A percentile compares a stretch with the other conserved stretches of the same genome.
Conservation (phyloP, 2,113 vertebrate genomes). For the Atherinomorus stipes region DNA sequence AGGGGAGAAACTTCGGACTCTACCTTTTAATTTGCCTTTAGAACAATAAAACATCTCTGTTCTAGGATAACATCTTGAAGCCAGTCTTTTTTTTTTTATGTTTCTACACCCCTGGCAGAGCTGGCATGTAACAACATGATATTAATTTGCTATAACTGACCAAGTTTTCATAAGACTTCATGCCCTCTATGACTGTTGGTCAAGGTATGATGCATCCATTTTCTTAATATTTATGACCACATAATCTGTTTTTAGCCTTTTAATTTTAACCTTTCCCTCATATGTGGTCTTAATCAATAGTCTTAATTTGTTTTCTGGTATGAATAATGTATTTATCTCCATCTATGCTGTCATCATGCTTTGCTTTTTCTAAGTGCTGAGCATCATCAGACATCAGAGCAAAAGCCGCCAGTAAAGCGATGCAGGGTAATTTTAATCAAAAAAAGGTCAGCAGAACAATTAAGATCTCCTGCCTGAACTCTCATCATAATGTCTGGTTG, state of each 20-base stretch:
- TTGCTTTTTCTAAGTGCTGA: neutral
- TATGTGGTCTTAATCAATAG: neutral
- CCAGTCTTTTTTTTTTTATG: no score
- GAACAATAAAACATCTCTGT: no score
- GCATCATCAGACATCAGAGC: conserved; percentile 13
- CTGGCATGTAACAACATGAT: no score
- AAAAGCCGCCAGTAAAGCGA: conserved; percentile 24
- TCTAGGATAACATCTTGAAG: no score
- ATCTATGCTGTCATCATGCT: neutral
- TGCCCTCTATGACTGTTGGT: no score
- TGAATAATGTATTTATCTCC: neutral
- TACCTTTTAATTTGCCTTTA: no score
- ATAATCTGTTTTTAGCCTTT: neutral
- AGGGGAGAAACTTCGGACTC: no score
- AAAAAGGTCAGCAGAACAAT: conserved; percentile 52
- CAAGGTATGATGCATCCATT: neutral
- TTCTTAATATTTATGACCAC: neutral
- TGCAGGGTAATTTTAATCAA: conserved; percentile 23
- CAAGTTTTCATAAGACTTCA: no score
- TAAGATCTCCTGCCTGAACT: conserved; percentile 10
- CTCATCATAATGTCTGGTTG: conserved; percentile 44
- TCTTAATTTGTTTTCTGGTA: neutral
- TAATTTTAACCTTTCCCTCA: neutral
- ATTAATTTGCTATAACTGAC: no score
- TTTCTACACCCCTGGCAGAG: no score